Evolutionary conservation across 1,140 invertebrate genomes (phyloP).

Genomic region (Heliconius hewitsoni): DNA sequence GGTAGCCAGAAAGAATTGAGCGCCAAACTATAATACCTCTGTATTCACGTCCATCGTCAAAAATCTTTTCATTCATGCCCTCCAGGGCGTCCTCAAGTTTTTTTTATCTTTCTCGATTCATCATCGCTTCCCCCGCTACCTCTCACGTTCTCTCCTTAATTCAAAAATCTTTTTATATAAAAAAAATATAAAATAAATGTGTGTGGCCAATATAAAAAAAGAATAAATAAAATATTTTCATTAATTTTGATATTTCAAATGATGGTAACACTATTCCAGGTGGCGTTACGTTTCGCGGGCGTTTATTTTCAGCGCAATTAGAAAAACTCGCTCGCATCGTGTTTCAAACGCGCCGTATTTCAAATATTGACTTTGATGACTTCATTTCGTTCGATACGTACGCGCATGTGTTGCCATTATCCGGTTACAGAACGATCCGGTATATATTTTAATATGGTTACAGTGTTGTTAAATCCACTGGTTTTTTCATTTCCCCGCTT

Average conservation of each 20-base stretch:
- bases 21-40: too few species aligned
- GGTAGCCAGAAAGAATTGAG: too few species aligned
- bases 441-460: neutral
- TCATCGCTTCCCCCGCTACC: too few species aligned
- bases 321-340: constrained; percentile 48
- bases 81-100: too few species aligned
- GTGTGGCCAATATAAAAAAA: neutral
- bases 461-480: constrained; percentile 1
- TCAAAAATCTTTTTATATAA: too few species aligned
- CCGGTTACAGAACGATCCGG: constrained; percentile 11
- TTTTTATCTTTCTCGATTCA: too few species aligned
- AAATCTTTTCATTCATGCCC: too few species aligned
- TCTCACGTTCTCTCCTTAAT: too few species aligned
- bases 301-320: constrained; percentile 70
- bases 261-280: constrained; percentile 50
- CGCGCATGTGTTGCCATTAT: constrained; percentile 12
- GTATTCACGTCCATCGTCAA: too few species aligned
- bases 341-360: constrained; percentile 46
- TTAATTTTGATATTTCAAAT: neutral
- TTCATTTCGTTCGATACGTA: constrained; percentile 16
- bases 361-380: constrained; percentile 36
- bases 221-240: neutral
- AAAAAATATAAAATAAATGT: too few species aligned
- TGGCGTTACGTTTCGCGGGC: constrained; percentile 44
- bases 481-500: neutral